These are phyloP conservation scores for Melinopterus prodromus DNA, from an alignment of 2,888 invertebrate genomes.

Conservation along the genomic window DNA sequence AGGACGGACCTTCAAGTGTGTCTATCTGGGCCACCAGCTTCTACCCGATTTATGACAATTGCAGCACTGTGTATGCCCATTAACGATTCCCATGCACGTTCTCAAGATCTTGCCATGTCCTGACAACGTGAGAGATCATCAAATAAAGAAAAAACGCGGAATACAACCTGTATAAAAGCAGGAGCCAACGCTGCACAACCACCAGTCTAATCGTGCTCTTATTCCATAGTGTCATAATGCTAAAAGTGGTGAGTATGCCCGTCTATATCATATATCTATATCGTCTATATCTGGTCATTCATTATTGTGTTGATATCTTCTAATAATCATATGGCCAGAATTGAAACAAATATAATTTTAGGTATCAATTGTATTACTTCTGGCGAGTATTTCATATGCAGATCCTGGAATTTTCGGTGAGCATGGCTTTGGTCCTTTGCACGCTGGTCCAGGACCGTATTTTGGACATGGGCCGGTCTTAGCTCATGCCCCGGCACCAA, in stretches of 20 bases:
- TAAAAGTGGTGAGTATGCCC: neutral
- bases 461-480: constrained; percentile 40
- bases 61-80: neutral
- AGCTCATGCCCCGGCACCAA: constrained; percentile 43
- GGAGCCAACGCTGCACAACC: neutral
- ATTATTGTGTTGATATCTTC: too few species aligned
- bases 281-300: too few species aligned
- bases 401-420: constrained; percentile 33
- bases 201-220: neutral
- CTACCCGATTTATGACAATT: neutral
- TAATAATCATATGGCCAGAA: too few species aligned
- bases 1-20: neutral
- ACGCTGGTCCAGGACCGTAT: constrained; percentile 37
- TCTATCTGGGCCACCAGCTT: neutral
- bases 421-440: constrained; percentile 29
- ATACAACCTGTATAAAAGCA: neutral
- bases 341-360: constrained; percentile 8
- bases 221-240: neutral
- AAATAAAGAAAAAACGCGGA: neutral
- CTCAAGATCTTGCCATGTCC: neutral
- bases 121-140: neutral
- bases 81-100: constrained; percentile 4
- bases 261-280: neutral
- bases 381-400: constrained; percentile 23
- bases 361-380: constrained; percentile 17